Evolutionary conservation across 2,797 vertebrate genomes (phyloP).

Genomic region (Discoglossus pictus): DNA sequence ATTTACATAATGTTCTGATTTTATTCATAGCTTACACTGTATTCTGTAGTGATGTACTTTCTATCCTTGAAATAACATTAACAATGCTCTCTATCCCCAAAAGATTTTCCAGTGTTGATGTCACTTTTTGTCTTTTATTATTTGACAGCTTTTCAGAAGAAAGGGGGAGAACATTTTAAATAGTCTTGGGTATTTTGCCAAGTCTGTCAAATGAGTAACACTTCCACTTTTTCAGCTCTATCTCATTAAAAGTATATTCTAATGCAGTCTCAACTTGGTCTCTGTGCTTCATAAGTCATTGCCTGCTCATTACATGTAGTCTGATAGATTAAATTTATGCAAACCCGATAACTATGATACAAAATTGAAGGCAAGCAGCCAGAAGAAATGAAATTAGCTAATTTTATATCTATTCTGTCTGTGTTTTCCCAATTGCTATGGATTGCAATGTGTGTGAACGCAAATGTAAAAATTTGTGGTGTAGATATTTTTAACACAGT

Average conservation of each 20-base stretch:
- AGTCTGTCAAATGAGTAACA: constrained; percentile 74
- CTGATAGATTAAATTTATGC: constrained; percentile 77
- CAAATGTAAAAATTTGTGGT: constrained; percentile 66
- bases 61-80: constrained; percentile 61
- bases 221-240: constrained; percentile 67
- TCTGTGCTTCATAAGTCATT: constrained; percentile 76
- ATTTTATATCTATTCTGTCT: constrained; percentile 65
- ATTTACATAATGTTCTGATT: neutral
- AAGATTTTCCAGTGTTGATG: constrained; percentile 54
- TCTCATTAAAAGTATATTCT: constrained; percentile 80
- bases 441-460: constrained; percentile 64
- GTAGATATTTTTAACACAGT: constrained; percentile 50
- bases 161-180: constrained; percentile 65
- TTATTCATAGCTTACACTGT: neutral
- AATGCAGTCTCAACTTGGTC: constrained; percentile 74
- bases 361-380: constrained; percentile 71
- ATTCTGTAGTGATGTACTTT: constrained; percentile 49
- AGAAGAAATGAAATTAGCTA: constrained; percentile 73
- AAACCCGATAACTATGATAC: constrained; percentile 71
- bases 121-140: constrained; percentile 52
- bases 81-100: constrained; percentile 45
- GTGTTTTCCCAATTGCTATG: constrained; percentile 59
- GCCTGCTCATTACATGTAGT: constrained; percentile 75
- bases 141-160: constrained; percentile 63
- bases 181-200: constrained; percentile 74